phyloP scores from a whole-genome alignment of 2,113 vertebrate species.

The Cinclus mexicanus region DNA sequence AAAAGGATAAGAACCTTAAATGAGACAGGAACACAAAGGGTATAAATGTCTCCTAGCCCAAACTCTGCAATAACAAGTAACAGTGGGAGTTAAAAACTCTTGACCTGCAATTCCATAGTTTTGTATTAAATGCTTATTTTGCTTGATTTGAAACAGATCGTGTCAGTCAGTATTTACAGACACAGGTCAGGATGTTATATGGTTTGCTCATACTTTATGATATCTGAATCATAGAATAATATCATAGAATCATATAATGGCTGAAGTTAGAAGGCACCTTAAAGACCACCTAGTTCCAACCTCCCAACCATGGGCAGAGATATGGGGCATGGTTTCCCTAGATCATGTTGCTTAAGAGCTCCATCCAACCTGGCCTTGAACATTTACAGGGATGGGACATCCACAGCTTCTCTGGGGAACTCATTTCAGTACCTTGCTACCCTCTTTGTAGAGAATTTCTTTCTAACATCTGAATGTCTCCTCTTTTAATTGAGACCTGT shows the following conservation, averaged over 20 bases:
- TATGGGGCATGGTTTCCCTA: background rate
- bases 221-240: background rate
- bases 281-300: background rate
- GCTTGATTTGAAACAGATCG: background rate
- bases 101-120: background rate
- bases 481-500: background rate
- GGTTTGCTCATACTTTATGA: background rate
- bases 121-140: background rate
- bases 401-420: background rate
- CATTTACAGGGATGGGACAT: background rate
- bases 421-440: background rate
- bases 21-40: background rate
- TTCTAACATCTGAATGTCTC: background rate
- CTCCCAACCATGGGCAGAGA: accelerated
- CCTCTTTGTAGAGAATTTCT: background rate
- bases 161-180: background rate
- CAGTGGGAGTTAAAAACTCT: background rate
- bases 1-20: background rate
- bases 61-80: background rate
- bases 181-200: background rate
- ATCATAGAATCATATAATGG: background rate
- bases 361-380: background rate
- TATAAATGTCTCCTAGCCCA: background rate
- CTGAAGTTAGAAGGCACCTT: background rate
- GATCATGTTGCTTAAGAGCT: background rate